Evolutionary conservation across 2,113 vertebrate genomes (phyloP).

Genomic region (Acanthochromis polyacanthus): DNA sequence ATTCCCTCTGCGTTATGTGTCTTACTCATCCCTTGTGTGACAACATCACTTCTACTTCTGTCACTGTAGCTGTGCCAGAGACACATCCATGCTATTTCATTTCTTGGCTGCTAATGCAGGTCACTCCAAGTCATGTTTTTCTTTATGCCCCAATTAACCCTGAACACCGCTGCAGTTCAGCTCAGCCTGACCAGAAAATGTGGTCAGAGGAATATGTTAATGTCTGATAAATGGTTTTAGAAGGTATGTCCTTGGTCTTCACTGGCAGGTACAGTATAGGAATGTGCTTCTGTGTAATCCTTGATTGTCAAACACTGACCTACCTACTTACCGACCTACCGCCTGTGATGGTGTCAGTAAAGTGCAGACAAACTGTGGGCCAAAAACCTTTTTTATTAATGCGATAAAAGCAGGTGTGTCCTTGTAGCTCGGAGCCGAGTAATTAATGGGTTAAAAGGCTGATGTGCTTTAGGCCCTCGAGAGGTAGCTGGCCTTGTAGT

Average conservation of each 20-base stretch:
- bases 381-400: constrained; percentile 8
- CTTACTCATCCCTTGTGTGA: constrained; percentile 43
- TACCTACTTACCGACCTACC: constrained; percentile 21
- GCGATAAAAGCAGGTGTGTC: constrained; percentile 46
- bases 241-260: constrained; percentile 44
- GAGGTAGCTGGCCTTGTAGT: constrained; percentile 68
- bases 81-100: constrained; percentile 33
- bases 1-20: constrained; percentile 34
- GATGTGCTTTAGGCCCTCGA: constrained; percentile 63
- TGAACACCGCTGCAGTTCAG: constrained; percentile 17
- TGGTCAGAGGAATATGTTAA: constrained; percentile 28
- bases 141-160: constrained; percentile 39
- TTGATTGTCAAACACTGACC: constrained; percentile 81
- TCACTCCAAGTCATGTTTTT: constrained; percentile 51
- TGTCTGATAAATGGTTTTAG: constrained; percentile 29
- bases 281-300: constrained; percentile 77
- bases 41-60: constrained; percentile 22
- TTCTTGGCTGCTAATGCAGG: constrained; percentile 58
- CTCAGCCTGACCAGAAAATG: constrained; percentile 31
- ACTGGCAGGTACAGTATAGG: constrained; percentile 62
- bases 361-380: constrained; percentile 65
- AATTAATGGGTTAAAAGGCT: constrained; percentile 62
- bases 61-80: constrained; percentile 32
- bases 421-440: constrained; percentile 30
- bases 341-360: constrained; percentile 58